Conservation (phyloP, 2,113 vertebrate genomes). For the Polyodon spathula region DNA sequence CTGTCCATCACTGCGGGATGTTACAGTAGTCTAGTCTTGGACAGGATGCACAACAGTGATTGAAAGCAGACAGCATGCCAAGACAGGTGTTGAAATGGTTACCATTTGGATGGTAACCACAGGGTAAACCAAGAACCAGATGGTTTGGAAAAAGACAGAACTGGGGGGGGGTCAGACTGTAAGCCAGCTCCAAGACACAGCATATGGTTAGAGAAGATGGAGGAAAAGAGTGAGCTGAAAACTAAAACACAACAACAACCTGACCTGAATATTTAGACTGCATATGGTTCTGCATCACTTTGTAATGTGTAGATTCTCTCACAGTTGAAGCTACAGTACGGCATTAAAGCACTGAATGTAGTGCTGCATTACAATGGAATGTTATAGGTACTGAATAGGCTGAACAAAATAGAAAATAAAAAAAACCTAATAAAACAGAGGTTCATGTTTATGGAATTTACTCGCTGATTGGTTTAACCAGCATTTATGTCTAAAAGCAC, state of each 20-base stretch:
- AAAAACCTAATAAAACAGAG: too few species aligned
- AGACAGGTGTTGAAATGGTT: conserved; percentile 33
- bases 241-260: conserved; percentile 12
- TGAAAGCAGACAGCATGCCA: conserved; percentile 20
- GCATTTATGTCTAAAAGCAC: too few species aligned
- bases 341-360: background rate
- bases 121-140: conserved; percentile 32
- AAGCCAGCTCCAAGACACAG: conserved; percentile 23
- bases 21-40: too few species aligned
- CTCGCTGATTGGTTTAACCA: too few species aligned
- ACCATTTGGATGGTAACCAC: conserved; percentile 32
- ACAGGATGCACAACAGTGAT: background rate
- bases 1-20: too few species aligned
- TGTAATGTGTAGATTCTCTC: background rate
- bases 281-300: background rate
- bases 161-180: conserved; percentile 31
- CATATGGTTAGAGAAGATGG: conserved; percentile 35
- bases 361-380: too few species aligned
- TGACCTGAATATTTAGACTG: conserved; percentile 32
- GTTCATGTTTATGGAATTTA: too few species aligned
- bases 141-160: conserved; percentile 30
- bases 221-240: conserved; percentile 8
- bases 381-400: too few species aligned
- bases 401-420: too few species aligned
- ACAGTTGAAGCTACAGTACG: background rate